These are phyloP conservation scores for Chironomus tepperi DNA, from an alignment of 1,140 invertebrate genomes.

Conservation along the genomic window DNA sequence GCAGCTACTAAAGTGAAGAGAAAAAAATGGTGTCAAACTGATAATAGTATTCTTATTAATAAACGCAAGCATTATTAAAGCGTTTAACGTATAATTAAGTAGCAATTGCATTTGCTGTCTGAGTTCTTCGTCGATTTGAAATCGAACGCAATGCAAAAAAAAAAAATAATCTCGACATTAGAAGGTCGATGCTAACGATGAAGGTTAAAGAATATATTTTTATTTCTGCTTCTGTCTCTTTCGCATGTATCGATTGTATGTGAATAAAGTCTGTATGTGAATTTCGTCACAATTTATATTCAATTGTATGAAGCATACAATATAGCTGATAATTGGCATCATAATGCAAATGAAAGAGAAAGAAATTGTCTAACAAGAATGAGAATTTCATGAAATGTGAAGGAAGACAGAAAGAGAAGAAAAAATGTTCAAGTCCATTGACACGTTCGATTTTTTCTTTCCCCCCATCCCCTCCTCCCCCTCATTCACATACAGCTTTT, in stretches of 20 bases:
- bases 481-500: neutral
- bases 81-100: neutral
- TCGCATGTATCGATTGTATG: conserved; percentile 3
- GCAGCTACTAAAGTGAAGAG: neutral
- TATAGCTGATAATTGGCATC: conserved; percentile 17
- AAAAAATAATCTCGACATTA: neutral
- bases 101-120: neutral
- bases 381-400: too few relatives aligned
- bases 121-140: too few relatives aligned
- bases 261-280: neutral
- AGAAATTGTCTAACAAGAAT: neutral
- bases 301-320: neutral
- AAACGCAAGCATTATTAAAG: neutral
- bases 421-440: conserved; percentile 5
- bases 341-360: neutral
- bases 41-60: neutral
- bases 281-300: neutral
- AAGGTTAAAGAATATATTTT: neutral
- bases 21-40: conserved; percentile 11
- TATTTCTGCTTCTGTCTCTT: neutral
- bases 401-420: neutral
- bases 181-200: conserved; percentile 5
- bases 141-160: neutral
- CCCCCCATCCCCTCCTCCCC: too few relatives aligned
- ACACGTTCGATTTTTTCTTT: conserved; percentile 12